Conservation (phyloP, 2,797 vertebrate genomes). For the Hyperoplus immaculatus region DNA sequence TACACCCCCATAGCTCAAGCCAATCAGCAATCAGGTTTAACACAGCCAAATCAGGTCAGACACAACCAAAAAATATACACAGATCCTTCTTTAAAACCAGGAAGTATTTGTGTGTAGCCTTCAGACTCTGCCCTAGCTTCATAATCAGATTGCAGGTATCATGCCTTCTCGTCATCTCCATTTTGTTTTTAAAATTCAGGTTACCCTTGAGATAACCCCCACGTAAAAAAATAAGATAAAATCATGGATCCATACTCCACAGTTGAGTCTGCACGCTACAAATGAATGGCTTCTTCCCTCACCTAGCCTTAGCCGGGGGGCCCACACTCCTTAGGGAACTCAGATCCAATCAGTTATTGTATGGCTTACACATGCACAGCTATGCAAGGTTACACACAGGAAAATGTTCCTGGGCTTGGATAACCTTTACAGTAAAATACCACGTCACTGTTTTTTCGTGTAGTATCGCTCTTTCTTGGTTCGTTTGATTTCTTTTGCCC, state of each 20-base stretch:
- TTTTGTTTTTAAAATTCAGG: slow-evolving; percentile 17
- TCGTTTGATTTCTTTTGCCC: not conserved
- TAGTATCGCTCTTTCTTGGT: not conserved
- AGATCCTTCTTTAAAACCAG: slow-evolving; percentile 22
- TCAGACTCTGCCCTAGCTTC: slow-evolving; percentile 37
- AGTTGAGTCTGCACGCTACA: slow-evolving; percentile 38
- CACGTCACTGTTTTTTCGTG: slow-evolving; percentile 66
- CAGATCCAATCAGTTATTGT: slow-evolving; percentile 46
- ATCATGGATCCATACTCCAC: slow-evolving; percentile 14
- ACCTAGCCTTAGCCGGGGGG: slow-evolving; percentile 63
- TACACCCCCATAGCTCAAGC: slow-evolving; percentile 55
- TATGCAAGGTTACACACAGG: slow-evolving; percentile 69
- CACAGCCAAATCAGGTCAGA: slow-evolving; percentile 72
- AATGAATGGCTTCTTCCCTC: slow-evolving; percentile 24
- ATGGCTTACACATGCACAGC: slow-evolving; percentile 71
- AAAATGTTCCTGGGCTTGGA: slow-evolving; percentile 58
- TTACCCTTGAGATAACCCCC: not conserved
- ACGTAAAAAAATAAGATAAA: not conserved
- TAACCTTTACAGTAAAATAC: slow-evolving; percentile 58
- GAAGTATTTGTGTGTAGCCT: slow-evolving; percentile 23
- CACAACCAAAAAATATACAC: slow-evolving; percentile 69
- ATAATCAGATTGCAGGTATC: slow-evolving; percentile 49
- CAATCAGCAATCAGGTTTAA: slow-evolving; percentile 70
- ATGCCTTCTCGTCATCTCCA: not conserved
- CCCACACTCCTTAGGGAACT: slow-evolving; percentile 33